A percentile compares a stretch with the other conserved stretches of the same genome.
Evolutionary conservation across 1,140 invertebrate genomes (phyloP).

Genomic region (Procambarus virginalis): DNA sequence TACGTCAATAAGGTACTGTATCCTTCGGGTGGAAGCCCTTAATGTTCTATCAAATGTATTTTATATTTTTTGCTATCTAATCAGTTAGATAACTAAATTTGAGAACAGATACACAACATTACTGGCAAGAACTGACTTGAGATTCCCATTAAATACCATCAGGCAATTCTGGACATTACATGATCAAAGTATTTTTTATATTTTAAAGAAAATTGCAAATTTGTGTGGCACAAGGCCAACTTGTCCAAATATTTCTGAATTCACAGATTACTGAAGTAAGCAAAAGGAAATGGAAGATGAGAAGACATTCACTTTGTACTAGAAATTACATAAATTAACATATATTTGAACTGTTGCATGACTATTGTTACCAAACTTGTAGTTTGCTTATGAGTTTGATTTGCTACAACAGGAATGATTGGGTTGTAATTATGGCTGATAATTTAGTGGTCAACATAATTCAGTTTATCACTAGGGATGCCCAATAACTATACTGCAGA

Average conservation of each 20-base stretch:
- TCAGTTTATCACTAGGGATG: not conserved
- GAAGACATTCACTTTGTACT: slow-evolving; percentile 35
- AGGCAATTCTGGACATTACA: no score
- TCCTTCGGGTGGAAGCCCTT: no score
- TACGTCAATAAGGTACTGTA: no score
- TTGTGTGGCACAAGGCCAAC: no score
- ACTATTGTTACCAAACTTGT: slow-evolving; percentile 38
- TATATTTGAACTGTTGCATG: slow-evolving; percentile 40
- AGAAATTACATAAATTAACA: slow-evolving; percentile 35
- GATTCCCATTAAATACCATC: no score
- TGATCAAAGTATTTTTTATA: no score
- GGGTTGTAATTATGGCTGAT: slow-evolving; percentile 5
- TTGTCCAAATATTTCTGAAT: not conserved
- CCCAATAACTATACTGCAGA: not conserved
- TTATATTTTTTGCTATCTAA: no score
- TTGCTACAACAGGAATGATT: slow-evolving; percentile 31
- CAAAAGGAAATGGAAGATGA: slow-evolving; percentile 24
- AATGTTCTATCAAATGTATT: no score
- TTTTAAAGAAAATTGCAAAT: no score
- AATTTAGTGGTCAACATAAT: slow-evolving; percentile 12
- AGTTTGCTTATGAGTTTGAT: slow-evolving; percentile 34
- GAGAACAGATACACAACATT: no score
- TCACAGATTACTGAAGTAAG: slow-evolving; percentile 8
- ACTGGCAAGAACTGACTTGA: no score
- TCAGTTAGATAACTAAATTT: no score